Base-by-base conservation (phyloP, 2,797 vertebrate species). In the Clarias laeviceps region DNA sequence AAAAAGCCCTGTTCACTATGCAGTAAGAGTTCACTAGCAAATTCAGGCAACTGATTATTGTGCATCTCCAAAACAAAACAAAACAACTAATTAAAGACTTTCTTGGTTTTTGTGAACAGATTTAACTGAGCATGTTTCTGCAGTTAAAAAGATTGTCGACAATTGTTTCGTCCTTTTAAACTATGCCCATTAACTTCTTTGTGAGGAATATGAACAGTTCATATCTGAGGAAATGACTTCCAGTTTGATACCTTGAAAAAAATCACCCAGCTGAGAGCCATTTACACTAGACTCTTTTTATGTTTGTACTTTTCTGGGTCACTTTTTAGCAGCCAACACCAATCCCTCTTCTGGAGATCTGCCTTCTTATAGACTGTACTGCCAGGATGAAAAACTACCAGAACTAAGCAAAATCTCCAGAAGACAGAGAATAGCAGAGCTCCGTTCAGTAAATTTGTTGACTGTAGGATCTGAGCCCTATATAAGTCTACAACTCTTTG, bases 11-110 rank as follows among this genome's bases (percentile, higher is more conserved):
- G 62, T 80, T 84, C 84, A 77, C 72, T 66, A 85, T 85, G 85
- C 88, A 69, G 45, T 5, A 27, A 77, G 69, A 64, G 64, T 83
- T 80, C 22, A 37, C 66, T 81, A 83, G 73, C 82, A 88, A 88
- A 87, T 82, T 57, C 70, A 59, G 82, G 72, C 85, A 88, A 83
- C 87, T 87, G 80, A 88, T 87, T 88, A 85, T 76, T 62, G 73
- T 70, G 74, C 84, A 84, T 86, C 83, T 76, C 56, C 74, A 80
- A 90, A 87, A 86, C 45, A 50, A 50, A 40, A 40, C 6, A 40
- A 40, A 50, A 50, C 88, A 88, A 77, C 84, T 88, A 45, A 88
- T 88, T 85, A 88, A 73, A 50, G 85, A 84, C 82, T 65, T 82
- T 54, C 84, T 88, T 84, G 59, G 69, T 80, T 87, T 86, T 83